phyloP scores from a whole-genome alignment of 1,140 invertebrate genomes.

The Drosophila lacteicornis region DNA sequence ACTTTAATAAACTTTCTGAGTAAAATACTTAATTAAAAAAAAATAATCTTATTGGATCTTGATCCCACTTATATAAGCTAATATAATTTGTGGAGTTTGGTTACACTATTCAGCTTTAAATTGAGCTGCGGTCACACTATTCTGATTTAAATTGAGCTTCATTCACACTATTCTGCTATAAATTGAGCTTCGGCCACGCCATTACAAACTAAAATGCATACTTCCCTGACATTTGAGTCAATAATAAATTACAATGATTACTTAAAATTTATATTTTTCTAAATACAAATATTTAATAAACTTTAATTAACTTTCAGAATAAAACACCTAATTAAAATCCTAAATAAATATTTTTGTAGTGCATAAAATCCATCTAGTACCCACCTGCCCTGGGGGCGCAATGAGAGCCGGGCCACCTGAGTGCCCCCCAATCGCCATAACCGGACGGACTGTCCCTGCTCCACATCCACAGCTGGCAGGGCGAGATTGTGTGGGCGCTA shows the following conservation, averaged over 20 bases:
- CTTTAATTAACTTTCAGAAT: not conserved
- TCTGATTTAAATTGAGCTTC: not conserved
- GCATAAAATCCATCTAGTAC: constrained; percentile 3
- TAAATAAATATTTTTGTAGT: constrained; percentile 10
- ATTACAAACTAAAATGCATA: not conserved
- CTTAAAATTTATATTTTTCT: not conserved
- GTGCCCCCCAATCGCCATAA: constrained; percentile 37
- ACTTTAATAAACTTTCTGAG: too few relatives aligned
- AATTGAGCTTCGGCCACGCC: not conserved
- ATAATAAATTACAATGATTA: too few relatives aligned
- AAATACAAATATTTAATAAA: too few relatives aligned
- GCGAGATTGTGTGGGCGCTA: constrained; percentile 42
- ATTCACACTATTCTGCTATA: not conserved
- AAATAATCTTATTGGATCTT: too few relatives aligned
- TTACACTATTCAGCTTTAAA: not conserved
- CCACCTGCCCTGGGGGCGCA: constrained; percentile 20
- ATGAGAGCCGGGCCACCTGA: constrained; percentile 59
- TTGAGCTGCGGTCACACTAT: not conserved
- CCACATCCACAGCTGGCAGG: constrained; percentile 41
- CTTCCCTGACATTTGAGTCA: too few relatives aligned
- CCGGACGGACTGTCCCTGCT: constrained; percentile 39
- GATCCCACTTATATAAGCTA: too few relatives aligned
- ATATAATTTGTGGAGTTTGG: too few relatives aligned
- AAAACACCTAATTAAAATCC: not conserved
- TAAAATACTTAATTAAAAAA: too few relatives aligned